A percentile compares a stretch with the other conserved stretches of the same genome.
These are phyloP conservation scores for Pollenia labialis DNA, from an alignment of 2,888 invertebrate genomes.

Conservation along the genomic window DNA sequence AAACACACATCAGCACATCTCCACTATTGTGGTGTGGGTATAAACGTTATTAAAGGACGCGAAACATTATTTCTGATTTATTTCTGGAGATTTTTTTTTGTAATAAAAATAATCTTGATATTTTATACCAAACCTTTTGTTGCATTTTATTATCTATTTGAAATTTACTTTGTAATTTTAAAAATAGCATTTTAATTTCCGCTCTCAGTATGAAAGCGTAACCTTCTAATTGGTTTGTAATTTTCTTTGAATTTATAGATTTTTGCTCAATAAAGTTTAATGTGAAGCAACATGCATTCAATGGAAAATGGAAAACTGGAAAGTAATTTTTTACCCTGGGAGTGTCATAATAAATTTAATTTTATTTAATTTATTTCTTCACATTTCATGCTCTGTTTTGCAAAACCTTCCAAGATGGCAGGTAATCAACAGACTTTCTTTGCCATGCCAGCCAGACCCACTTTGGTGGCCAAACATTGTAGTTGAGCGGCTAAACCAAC, in stretches of 20 bases:
- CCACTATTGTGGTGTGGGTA: no score
- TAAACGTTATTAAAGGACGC: no score
- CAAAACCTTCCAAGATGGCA: constrained; percentile 2
- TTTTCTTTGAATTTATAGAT: background rate
- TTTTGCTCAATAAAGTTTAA: background rate
- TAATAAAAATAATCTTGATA: no score
- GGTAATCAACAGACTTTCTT: background rate
- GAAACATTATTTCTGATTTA: no score
- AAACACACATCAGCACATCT: no score
- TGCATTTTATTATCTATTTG: background rate
- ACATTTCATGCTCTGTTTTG: constrained; percentile 28
- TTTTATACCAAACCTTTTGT: background rate
- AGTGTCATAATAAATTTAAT: constrained; percentile 38
- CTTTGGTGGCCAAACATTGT: constrained; percentile 8
- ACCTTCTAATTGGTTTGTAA: background rate
- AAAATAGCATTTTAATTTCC: background rate
- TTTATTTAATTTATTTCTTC: constrained; percentile 11
- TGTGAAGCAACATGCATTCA: constrained; percentile 23
- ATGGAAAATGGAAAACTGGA: background rate
- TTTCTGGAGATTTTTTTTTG: no score
- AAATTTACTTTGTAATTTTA: background rate
- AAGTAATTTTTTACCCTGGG: constrained; percentile 18
- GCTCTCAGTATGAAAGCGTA: constrained; percentile 10
- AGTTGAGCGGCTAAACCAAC: background rate
- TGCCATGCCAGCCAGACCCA: background rate